Evolutionary conservation across 2,797 vertebrate species (phyloP).

Genomic region (Enteromius thamalakanensis): DNA sequence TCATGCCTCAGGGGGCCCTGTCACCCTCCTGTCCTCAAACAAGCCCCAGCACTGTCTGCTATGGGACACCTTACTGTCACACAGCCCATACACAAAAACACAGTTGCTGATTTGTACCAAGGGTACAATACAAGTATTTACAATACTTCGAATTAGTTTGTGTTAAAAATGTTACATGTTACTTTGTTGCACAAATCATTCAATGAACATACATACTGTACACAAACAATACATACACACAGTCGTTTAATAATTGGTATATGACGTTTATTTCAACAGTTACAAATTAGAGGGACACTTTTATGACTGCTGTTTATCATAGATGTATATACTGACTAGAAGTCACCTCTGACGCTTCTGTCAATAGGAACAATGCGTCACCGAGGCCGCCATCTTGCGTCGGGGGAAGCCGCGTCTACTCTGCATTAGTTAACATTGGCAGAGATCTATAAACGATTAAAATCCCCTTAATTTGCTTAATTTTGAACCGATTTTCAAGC

Average conservation of each 20-base stretch:
- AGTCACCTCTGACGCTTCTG: too few species aligned
- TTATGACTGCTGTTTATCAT: too few species aligned
- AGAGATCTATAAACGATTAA: too few species aligned
- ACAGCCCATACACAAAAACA: neutral
- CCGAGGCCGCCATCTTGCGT: too few species aligned
- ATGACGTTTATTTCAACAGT: neutral
- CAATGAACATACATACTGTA: neutral
- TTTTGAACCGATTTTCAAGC: too few species aligned
- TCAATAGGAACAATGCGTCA: too few species aligned
- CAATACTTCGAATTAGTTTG: too few species aligned
- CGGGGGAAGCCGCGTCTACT: too few species aligned
- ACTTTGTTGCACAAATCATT: neutral
- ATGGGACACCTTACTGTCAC: constrained; percentile 27
- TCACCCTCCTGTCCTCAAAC: constrained; percentile 36
- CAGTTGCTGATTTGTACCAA: constrained; percentile 8
- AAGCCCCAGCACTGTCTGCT: constrained; percentile 8
- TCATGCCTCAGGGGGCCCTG: neutral
- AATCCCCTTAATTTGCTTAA: too few species aligned
- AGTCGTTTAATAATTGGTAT: neutral
- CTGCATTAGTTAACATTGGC: too few species aligned
- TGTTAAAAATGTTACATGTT: neutral
- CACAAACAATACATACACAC: neutral
- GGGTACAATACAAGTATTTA: too few species aligned
- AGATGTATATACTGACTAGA: too few species aligned
- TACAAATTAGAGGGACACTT: neutral